Percentiles rank a stretch among this genome's conserved stretches.
phyloP scores from a whole-genome alignment of 2,888 invertebrate genomes.

The Cataglyphis cursor region DNA sequence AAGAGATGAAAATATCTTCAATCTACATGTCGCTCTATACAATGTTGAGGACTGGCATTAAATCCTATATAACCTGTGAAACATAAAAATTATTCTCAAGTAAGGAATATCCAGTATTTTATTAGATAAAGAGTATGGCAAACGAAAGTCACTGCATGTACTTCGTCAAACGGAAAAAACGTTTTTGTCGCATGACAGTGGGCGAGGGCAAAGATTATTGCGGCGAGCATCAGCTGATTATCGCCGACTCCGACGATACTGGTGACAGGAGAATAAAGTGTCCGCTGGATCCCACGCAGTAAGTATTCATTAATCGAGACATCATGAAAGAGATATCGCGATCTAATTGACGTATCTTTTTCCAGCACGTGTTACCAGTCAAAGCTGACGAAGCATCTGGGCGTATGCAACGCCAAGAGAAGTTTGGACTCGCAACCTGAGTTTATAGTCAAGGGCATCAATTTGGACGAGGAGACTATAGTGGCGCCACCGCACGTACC shows the following conservation, averaged over 20 bases:
- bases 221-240: slow-evolving; percentile 88
- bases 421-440: slow-evolving; percentile 87
- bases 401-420: slow-evolving; percentile 91
- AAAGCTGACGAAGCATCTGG: slow-evolving; percentile 91
- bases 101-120: background rate
- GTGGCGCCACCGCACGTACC: slow-evolving; percentile 71
- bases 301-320: slow-evolving; percentile 78
- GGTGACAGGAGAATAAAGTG: slow-evolving; percentile 88
- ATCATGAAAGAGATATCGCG: background rate
- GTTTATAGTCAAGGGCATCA: slow-evolving; percentile 88
- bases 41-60: background rate
- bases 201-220: slow-evolving; percentile 91
- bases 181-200: slow-evolving; percentile 92
- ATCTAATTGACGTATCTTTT: slow-evolving; percentile 66
- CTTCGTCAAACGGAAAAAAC: slow-evolving; percentile 91
- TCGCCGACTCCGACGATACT: slow-evolving; percentile 36
- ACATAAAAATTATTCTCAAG: background rate
- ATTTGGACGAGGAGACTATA: slow-evolving; percentile 83
- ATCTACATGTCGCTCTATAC: background rate
- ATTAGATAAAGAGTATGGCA: background rate
- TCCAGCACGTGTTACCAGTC: slow-evolving; percentile 90
- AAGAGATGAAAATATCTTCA: background rate
- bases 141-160: slow-evolving; percentile 79
- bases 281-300: slow-evolving; percentile 92
- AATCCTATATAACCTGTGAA: slow-evolving; percentile 8